Evolutionary conservation across 2,888 invertebrate genomes (phyloP).

Genomic region (Uloborus plumipes): DNA sequence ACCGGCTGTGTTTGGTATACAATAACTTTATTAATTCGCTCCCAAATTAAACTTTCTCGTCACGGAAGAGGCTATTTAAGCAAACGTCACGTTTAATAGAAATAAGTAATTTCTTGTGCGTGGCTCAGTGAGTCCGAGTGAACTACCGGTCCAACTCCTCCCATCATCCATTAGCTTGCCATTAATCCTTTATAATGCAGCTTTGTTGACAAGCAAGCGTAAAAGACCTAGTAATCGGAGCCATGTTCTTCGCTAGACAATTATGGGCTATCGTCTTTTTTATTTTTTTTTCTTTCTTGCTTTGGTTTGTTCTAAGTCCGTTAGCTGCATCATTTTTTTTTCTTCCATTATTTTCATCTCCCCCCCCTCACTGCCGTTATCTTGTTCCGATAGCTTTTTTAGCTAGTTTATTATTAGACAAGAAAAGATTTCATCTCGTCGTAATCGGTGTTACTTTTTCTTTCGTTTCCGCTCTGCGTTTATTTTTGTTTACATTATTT

Average conservation of each 20-base stretch:
- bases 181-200: constrained; percentile 31
- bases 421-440: neutral
- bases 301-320: neutral
- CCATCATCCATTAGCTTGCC: constrained; percentile 26
- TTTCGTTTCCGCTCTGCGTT: neutral
- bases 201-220: constrained; percentile 36
- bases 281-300: constrained; percentile 1
- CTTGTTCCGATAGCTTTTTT: constrained; percentile 5
- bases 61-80: neutral
- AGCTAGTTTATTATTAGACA: constrained; percentile 4
- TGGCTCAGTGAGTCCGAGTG: constrained; percentile 9
- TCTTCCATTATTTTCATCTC: neutral
- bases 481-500: neutral
- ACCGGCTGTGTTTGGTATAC: too few relatives aligned
- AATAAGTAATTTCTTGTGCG: neutral
- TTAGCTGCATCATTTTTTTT: neutral
- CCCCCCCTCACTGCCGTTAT: neutral
- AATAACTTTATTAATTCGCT: neutral
- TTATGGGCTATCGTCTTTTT: constrained; percentile 12
- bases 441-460: neutral
- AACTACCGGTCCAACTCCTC: constrained; percentile 34
- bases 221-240: constrained; percentile 30
- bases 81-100: constrained; percentile 7
- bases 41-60: constrained; percentile 3
- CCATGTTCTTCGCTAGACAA: constrained; percentile 21